Percentiles rank a stretch among this genome's conserved stretches.
phyloP scores from a whole-genome alignment of 2,113 vertebrate species.

The Chaetodon trifascialis region DNA sequence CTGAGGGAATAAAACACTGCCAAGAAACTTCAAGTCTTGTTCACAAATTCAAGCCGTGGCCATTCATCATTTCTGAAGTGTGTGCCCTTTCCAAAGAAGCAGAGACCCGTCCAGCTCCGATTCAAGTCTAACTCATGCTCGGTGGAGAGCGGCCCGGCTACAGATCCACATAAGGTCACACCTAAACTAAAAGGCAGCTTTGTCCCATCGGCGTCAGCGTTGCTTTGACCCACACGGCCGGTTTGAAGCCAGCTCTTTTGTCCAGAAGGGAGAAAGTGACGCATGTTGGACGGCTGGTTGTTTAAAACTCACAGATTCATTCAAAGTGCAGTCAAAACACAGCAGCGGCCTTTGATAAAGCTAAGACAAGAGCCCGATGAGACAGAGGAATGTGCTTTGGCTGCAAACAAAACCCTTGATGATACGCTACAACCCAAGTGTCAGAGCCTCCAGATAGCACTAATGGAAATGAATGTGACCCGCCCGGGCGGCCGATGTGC shows the following conservation, averaged over 20 bases:
- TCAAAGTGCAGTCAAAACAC: slow-evolving; percentile 58
- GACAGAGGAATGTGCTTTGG: slow-evolving; percentile 37
- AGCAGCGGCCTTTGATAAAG: slow-evolving; percentile 38
- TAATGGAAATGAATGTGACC: slow-evolving; percentile 4
- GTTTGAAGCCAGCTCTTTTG: slow-evolving; percentile 59
- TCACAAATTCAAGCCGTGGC: slow-evolving; percentile 42
- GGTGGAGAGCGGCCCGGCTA: slow-evolving; percentile 4
- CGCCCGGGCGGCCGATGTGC: not conserved
- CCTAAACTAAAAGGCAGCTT: slow-evolving; percentile 50
- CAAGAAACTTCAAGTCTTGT: slow-evolving; percentile 41
- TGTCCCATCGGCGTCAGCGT: slow-evolving; percentile 63
- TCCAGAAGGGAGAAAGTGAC: slow-evolving; percentile 41
- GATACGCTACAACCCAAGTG: not conserved
- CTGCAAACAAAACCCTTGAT: slow-evolving; percentile 26
- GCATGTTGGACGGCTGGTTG: slow-evolving; percentile 17
- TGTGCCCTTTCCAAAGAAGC: slow-evolving; percentile 59
- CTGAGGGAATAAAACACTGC: slow-evolving; percentile 29
- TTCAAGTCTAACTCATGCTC: slow-evolving; percentile 28
- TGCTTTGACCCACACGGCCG: slow-evolving; percentile 58
- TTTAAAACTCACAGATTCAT: slow-evolving; percentile 43
- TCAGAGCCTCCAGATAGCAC: slow-evolving; percentile 4
- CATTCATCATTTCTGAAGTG: slow-evolving; percentile 65
- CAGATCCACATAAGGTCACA: slow-evolving; percentile 51
- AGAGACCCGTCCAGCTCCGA: slow-evolving; percentile 39
- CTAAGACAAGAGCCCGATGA: slow-evolving; percentile 5